Conservation (phyloP, 2,888 invertebrate genomes). For the Drosophila monieri region DNA sequence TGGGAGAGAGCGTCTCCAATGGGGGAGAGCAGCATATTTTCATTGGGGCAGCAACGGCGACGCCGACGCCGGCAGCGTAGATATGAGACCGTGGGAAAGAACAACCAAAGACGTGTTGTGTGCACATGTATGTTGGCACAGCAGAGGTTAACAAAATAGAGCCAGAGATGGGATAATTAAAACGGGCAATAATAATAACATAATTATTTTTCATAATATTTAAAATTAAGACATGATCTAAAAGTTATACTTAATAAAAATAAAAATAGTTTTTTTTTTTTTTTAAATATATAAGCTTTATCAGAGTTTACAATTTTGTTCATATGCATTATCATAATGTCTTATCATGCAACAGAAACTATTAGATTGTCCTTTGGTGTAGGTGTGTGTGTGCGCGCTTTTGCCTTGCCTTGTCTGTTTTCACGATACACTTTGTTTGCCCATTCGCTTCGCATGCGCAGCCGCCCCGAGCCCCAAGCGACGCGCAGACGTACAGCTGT, state of each 20-base stretch:
- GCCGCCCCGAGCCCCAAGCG: conserved; percentile 40
- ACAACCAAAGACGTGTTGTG: conserved; percentile 81
- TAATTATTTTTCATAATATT: too few species aligned
- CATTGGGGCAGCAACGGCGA: conserved; percentile 54
- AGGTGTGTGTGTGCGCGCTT: conserved; percentile 49
- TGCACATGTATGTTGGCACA: conserved; percentile 39
- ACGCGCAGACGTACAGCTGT: conserved; percentile 43
- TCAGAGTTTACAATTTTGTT: too few species aligned
- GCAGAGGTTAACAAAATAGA: background rate
- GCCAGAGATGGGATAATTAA: background rate
- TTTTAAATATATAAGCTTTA: too few species aligned
- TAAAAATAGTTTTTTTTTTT: too few species aligned
- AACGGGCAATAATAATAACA: too few species aligned
- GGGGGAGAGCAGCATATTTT: conserved; percentile 56
- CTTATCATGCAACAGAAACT: background rate
- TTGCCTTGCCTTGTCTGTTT: conserved; percentile 57
- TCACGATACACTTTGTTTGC: conserved; percentile 69
- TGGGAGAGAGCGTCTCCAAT: conserved; percentile 10
- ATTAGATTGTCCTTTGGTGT: background rate
- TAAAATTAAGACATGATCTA: too few species aligned
- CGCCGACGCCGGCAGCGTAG: conserved; percentile 71
- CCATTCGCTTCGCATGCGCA: conserved; percentile 74
- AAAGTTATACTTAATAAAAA: too few species aligned
- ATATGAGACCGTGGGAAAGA: conserved; percentile 84
- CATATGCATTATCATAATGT: background rate